A percentile compares a stretch with the other conserved stretches of the same genome.
Evolutionary conservation across 2,888 invertebrate genomes (phyloP).

Genomic region (Scaptomyza flava): DNA sequence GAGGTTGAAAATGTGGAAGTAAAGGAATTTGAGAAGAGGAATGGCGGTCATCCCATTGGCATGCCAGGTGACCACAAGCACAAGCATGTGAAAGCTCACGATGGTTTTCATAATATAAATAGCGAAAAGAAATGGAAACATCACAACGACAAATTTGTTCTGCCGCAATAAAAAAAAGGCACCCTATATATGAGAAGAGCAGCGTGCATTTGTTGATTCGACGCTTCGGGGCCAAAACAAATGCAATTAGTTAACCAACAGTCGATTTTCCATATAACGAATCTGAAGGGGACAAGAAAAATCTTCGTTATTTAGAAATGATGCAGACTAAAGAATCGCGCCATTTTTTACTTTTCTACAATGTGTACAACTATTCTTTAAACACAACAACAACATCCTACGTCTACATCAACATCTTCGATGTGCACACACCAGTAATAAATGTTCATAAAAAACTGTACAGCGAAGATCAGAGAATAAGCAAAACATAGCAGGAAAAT

Average conservation of each 20-base stretch:
- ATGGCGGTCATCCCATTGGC: constrained; percentile 33
- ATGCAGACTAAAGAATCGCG: too few species aligned
- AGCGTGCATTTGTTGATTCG: constrained; percentile 38
- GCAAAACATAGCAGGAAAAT: too few species aligned
- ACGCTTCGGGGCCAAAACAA: constrained; percentile 18
- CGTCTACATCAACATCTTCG: too few species aligned
- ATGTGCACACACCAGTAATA: too few species aligned
- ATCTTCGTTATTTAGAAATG: too few species aligned
- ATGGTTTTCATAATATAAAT: constrained; percentile 54
- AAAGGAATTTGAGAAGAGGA: not conserved
- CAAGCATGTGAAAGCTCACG: constrained; percentile 46
- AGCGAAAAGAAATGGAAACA: constrained; percentile 35
- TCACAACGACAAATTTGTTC: not conserved
- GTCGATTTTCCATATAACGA: too few species aligned
- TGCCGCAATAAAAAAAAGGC: constrained; percentile 16
- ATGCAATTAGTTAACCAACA: constrained; percentile 34
- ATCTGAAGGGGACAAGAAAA: too few species aligned
- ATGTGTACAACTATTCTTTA: too few species aligned
- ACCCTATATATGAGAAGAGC: constrained; percentile 26
- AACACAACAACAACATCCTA: too few species aligned
- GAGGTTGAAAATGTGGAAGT: not conserved
- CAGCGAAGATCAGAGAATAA: too few species aligned
- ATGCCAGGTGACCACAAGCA: constrained; percentile 9
- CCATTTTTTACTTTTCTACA: too few species aligned
- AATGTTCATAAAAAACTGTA: too few species aligned